phyloP scores from a whole-genome alignment of 2,888 invertebrate species.

The Terebella lapidaria region DNA sequence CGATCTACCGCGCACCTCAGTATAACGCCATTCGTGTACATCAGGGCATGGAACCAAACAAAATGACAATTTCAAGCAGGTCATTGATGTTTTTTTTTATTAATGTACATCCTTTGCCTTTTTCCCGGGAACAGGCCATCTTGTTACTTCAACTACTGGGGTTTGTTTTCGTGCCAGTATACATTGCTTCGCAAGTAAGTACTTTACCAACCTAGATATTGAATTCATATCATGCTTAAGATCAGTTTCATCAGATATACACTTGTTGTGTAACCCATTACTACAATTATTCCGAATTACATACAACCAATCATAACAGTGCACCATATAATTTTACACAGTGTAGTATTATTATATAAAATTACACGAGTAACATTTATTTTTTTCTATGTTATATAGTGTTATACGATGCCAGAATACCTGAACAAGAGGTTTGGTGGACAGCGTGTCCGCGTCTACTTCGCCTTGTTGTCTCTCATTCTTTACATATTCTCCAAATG shows the following conservation, averaged over 20 bases:
- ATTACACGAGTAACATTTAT: neutral
- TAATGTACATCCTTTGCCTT: neutral
- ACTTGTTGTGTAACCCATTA: neutral
- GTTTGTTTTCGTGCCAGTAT: constrained; percentile 56
- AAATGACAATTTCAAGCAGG: too few relatives aligned
- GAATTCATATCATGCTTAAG: neutral
- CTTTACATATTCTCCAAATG: constrained; percentile 59
- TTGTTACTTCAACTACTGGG: constrained; percentile 55
- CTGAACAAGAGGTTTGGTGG: constrained; percentile 58
- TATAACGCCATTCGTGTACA: too few relatives aligned
- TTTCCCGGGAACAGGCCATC: constrained; percentile 50
- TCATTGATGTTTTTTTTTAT: neutral
- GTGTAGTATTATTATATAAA: neutral
- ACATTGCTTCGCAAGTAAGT: constrained; percentile 48
- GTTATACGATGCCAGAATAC: constrained; percentile 58
- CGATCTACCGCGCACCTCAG: too few relatives aligned
- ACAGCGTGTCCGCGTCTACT: constrained; percentile 56
- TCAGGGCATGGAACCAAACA: too few relatives aligned
- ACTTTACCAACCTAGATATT: neutral
- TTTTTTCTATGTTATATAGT: constrained; percentile 10
- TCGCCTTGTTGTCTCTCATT: constrained; percentile 56
- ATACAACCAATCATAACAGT: too few relatives aligned
- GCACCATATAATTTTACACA: too few relatives aligned
- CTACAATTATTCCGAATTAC: neutral
- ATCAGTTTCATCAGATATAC: neutral